Conservation (phyloP, 1,140 invertebrate species). For the Cyclargus thomasi region DNA sequence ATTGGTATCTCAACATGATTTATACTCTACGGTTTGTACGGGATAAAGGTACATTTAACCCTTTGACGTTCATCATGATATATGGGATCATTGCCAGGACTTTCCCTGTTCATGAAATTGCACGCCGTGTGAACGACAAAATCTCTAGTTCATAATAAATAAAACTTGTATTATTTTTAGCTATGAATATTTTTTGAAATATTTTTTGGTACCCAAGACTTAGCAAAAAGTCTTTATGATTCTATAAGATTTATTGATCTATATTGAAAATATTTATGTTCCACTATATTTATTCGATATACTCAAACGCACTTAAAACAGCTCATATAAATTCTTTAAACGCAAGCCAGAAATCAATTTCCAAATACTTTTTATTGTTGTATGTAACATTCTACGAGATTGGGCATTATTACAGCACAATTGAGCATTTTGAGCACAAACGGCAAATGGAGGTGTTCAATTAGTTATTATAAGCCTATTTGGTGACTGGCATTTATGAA, state of each 20-base stretch:
- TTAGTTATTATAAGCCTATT: constrained; percentile 9
- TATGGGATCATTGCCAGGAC: neutral
- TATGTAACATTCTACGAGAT: neutral
- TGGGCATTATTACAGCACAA: neutral
- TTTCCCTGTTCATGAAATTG: neutral
- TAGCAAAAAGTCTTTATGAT: too few relatives aligned
- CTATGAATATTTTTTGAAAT: too few relatives aligned
- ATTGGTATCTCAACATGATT: constrained; percentile 1
- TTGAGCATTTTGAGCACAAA: neutral
- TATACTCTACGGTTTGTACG: neutral
- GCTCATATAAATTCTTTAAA: neutral
- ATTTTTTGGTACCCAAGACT: too few relatives aligned
- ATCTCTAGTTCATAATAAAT: neutral
- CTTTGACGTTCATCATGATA: constrained; percentile 1
- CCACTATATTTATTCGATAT: too few relatives aligned
- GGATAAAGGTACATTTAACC: neutral
- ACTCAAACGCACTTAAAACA: neutral
- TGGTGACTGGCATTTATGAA: constrained; percentile 2
- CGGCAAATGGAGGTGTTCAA: constrained; percentile 5
- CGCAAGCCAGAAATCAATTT: neutral
- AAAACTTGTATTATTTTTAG: too few relatives aligned
- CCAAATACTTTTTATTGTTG: neutral
- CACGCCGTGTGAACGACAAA: neutral
- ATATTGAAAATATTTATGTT: too few relatives aligned
- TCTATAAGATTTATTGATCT: too few relatives aligned